Conservation (phyloP, 2,113 vertebrate species). For the Zosterops pallidus region DNA sequence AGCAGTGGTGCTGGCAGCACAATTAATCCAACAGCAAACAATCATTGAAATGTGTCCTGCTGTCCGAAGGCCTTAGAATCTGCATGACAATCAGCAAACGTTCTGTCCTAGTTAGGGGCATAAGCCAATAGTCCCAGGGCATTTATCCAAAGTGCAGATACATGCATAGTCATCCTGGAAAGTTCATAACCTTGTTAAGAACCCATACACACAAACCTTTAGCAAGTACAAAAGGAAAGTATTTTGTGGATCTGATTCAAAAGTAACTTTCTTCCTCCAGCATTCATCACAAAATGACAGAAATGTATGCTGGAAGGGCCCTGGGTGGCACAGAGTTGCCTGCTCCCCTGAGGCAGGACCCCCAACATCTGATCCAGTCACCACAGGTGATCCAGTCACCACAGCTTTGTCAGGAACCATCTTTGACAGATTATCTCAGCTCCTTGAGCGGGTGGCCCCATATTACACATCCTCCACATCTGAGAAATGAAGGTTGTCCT, state of each 20-base stretch:
- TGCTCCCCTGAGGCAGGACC: not conserved
- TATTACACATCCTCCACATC: not conserved
- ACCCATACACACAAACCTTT: not conserved
- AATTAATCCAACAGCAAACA: not conserved
- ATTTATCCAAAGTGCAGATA: not conserved
- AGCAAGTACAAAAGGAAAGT: not conserved
- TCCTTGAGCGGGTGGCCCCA: not conserved
- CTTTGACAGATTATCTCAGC: not conserved
- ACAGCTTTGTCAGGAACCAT: fast-evolving
- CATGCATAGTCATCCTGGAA: not conserved
- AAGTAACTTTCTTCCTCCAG: not conserved
- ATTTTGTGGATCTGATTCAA: not conserved
- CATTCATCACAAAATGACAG: not conserved
- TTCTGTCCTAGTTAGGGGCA: not conserved
- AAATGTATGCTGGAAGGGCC: not conserved
- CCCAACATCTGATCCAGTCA: not conserved
- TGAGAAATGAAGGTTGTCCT: not conserved
- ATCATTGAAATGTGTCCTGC: not conserved
- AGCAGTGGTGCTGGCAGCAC: not conserved
- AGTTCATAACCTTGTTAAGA: not conserved
- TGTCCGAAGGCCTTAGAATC: not conserved
- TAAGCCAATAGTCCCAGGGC: not conserved
- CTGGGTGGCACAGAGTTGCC: not conserved
- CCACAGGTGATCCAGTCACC: too few relatives aligned
- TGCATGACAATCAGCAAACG: not conserved